Evolutionary conservation across 2,888 invertebrate genomes (phyloP).

Genomic region (Agrochola lychnidis): DNA sequence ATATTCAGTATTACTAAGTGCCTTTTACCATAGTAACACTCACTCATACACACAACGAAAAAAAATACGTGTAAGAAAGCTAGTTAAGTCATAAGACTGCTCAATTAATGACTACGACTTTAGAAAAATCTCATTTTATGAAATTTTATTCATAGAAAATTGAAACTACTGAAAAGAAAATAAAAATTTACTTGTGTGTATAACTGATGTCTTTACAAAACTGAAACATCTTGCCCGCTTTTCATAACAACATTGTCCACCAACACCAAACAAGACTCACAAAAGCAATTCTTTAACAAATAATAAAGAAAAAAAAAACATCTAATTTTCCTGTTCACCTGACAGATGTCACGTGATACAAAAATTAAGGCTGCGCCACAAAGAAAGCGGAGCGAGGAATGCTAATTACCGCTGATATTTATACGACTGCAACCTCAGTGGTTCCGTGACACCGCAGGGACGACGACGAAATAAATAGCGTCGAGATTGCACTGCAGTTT

Average conservation of each 20-base stretch:
- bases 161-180: neutral
- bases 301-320: constrained; percentile 16
- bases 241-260: neutral
- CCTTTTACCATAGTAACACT: neutral
- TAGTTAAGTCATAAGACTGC: neutral
- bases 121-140: neutral
- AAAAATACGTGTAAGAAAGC: neutral
- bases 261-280: neutral
- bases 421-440: constrained; percentile 81
- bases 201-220: neutral
- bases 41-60: neutral
- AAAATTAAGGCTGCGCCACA: constrained; percentile 77
- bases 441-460: constrained; percentile 80
- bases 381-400: constrained; percentile 73
- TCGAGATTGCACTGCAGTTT: constrained; percentile 67
- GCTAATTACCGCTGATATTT: constrained; percentile 86
- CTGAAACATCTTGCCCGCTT: neutral
- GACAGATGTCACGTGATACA: constrained; percentile 77
- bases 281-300: constrained; percentile 22
- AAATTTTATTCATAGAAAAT: neutral
- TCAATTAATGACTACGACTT: neutral
- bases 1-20: neutral
- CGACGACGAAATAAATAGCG: constrained; percentile 79
- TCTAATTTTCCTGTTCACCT: constrained; percentile 57
- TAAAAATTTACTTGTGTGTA: neutral